These are phyloP conservation scores for Poeciliopsis occidentalis DNA, from an alignment of 2,113 vertebrate genomes.

Conservation along the genomic window DNA sequence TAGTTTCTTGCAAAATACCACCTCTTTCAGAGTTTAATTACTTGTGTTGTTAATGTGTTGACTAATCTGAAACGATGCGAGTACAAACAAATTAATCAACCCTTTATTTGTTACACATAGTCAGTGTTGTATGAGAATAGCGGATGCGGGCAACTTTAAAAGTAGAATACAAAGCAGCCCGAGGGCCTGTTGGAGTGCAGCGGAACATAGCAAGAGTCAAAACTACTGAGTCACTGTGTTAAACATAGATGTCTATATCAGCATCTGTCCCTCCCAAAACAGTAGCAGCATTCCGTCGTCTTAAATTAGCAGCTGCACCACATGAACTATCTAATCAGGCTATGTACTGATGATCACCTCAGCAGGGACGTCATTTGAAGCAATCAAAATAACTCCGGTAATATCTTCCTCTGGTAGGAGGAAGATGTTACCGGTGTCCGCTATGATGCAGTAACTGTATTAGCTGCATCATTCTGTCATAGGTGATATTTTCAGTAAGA, in stretches of 20 bases:
- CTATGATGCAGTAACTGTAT: slow-evolving; percentile 35
- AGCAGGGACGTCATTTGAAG: slow-evolving; percentile 59
- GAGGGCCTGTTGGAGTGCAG: slow-evolving; percentile 33
- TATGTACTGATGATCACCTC: slow-evolving; percentile 61
- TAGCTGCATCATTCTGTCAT: slow-evolving; percentile 17
- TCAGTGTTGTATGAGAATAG: slow-evolving; percentile 30
- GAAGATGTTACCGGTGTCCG: slow-evolving; percentile 11
- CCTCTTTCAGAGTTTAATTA: slow-evolving; percentile 24
- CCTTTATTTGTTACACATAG: slow-evolving; percentile 23
- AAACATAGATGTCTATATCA: slow-evolving; percentile 50
- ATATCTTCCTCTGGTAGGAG: slow-evolving; percentile 23
- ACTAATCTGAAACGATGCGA: slow-evolving; percentile 28
- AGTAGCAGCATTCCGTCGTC: slow-evolving; percentile 39
- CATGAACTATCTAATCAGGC: slow-evolving; percentile 67
- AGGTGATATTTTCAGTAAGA: slow-evolving; percentile 24
- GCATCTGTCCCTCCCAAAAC: slow-evolving; percentile 12
- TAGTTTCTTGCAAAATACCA: slow-evolving; percentile 4
- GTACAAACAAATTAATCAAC: slow-evolving; percentile 35
- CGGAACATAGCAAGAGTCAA: slow-evolving; percentile 33
- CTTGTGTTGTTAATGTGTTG: slow-evolving; percentile 18
- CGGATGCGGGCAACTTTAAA: slow-evolving; percentile 31
- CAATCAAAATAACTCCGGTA: slow-evolving; percentile 55
- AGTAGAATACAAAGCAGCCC: slow-evolving; percentile 36
- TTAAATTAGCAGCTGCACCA: slow-evolving; percentile 55
- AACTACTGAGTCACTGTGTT: slow-evolving; percentile 44